Conservation (phyloP, 2,797 vertebrate species). For the Zalophus californianus region DNA sequence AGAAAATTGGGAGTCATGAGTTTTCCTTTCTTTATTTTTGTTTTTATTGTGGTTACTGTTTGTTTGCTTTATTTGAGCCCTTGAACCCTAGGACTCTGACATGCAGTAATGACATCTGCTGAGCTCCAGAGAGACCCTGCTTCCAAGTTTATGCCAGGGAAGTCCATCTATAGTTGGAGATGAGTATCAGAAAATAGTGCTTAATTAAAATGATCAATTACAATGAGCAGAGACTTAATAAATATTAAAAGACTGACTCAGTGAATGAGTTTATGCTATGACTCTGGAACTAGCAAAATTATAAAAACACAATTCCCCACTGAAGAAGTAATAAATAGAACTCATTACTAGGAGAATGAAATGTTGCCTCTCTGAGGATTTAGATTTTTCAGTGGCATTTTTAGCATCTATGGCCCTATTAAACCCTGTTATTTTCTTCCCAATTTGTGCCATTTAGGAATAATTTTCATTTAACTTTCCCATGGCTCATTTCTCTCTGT, state of each 20-base stretch:
- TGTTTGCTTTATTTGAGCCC: neutral
- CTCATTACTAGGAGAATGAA: conserved; percentile 60
- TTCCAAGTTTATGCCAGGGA: neutral
- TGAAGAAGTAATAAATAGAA: conserved; percentile 67
- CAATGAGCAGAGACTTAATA: conserved; percentile 29
- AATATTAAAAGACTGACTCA: conserved; percentile 58
- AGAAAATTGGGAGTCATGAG: neutral
- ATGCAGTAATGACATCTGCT: neutral
- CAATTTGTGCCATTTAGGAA: conserved; percentile 76
- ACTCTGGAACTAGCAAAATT: conserved; percentile 63
- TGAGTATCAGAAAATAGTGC: neutral
- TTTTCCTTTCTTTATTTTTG: neutral
- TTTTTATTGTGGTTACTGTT: neutral
- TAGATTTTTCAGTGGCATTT: conserved; percentile 57
- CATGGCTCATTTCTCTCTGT: conserved; percentile 75
- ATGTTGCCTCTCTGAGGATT: conserved; percentile 52
- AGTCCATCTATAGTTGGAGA: neutral
- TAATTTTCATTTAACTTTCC: conserved; percentile 79
- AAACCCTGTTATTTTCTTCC: conserved; percentile 72
- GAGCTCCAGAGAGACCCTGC: neutral
- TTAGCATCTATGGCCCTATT: conserved; percentile 67
- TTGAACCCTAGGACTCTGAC: neutral
- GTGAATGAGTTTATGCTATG: conserved; percentile 62
- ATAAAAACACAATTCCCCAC: conserved; percentile 39
- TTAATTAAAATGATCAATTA: conserved; percentile 45